Conservation (phyloP, 2,113 vertebrate species). For the Pogonocichla stellata region DNA sequence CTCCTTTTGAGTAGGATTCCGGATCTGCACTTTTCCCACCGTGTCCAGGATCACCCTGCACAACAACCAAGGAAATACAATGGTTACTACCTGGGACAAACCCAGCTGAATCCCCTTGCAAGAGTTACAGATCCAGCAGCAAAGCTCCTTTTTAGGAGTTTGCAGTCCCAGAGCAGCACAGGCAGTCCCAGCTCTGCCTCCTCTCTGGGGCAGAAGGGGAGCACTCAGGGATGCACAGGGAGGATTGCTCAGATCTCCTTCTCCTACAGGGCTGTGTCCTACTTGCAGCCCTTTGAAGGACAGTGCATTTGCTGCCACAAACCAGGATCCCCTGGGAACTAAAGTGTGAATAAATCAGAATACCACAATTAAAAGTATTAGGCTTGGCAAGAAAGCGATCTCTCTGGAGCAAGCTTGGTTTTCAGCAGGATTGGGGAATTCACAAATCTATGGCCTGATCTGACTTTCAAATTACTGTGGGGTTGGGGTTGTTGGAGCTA, state of each 20-base stretch:
- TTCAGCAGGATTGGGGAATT: background rate
- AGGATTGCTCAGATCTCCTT: background rate
- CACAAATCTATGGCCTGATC: background rate
- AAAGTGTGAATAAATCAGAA: conserved; percentile 13
- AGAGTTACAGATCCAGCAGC: background rate
- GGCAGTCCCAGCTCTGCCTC: background rate
- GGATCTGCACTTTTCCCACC: conserved; percentile 74
- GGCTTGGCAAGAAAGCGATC: background rate
- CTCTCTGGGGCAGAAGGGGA: background rate
- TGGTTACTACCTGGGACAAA: background rate
- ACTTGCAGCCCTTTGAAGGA: background rate
- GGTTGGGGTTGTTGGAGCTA: background rate
- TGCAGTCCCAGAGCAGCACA: background rate
- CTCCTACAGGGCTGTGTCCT: background rate
- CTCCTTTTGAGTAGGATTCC: conserved; percentile 74
- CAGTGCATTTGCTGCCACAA: background rate
- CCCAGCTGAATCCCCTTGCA: background rate
- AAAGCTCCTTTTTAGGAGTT: background rate
- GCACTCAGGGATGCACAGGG: rapidly evolving
- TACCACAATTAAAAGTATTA: conserved; percentile 1
- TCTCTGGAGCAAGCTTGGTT: background rate
- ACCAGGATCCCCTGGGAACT: background rate
- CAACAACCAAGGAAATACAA: background rate
- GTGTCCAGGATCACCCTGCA: conserved; percentile 77
- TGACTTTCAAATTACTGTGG: background rate